Evolutionary conservation across 2,888 invertebrate genomes (phyloP).

Genomic region (Coelinius sp.): DNA sequence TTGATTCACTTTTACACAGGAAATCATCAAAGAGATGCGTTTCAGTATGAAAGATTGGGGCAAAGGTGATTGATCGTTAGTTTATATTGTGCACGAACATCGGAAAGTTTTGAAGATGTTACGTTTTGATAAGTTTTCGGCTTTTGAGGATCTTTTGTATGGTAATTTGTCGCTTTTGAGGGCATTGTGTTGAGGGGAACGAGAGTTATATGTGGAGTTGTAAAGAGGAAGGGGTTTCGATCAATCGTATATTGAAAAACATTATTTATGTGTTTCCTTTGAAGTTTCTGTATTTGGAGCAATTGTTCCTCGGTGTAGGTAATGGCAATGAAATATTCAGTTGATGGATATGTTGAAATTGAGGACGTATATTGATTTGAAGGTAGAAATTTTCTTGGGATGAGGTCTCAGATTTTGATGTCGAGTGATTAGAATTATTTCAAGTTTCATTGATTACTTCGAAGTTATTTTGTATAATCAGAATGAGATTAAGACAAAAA

Average conservation of each 20-base stretch:
- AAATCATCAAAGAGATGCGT: not conserved
- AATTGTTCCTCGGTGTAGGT: not conserved
- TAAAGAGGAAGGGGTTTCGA: not conserved
- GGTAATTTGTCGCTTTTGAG: not conserved
- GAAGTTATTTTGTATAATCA: no score
- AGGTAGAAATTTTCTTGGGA: not conserved
- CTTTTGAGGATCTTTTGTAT: not conserved
- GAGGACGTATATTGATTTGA: not conserved
- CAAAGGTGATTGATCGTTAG: not conserved
- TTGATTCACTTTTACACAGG: constrained; percentile 4
- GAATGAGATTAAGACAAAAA: no score
- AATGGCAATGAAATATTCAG: not conserved
- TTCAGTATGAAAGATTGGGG: not conserved
- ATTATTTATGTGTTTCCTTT: not conserved
- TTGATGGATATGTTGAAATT: not conserved
- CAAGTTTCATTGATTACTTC: no score
- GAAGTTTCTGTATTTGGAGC: not conserved
- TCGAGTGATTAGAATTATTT: no score
- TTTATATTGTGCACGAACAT: not conserved
- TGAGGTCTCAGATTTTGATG: not conserved
- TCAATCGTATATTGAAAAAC: not conserved
- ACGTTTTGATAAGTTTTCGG: not conserved
- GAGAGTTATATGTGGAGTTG: not conserved
- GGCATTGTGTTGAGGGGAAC: not conserved
- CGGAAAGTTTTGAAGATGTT: not conserved